A percentile compares a stretch with the other conserved stretches of the same genome.
These are phyloP conservation scores for Dendroctonus valens DNA, from an alignment of 1,140 invertebrate species.

Conservation along the genomic window DNA sequence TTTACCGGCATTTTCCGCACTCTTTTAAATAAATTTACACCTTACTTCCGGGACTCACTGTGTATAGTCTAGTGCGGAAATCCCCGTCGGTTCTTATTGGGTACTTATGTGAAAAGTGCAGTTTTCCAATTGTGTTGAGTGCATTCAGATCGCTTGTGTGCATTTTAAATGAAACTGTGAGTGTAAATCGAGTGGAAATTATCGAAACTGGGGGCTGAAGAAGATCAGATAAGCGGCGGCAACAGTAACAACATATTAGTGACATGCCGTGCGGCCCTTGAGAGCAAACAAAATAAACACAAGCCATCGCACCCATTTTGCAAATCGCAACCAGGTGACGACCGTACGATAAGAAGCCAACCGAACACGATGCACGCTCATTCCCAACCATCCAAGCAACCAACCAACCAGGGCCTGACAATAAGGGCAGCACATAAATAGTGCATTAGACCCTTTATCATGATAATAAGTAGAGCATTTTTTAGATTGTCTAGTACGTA, in stretches of 20 bases:
- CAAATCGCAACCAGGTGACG: conserved; percentile 25
- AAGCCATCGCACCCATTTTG: conserved; percentile 26
- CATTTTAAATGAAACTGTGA: too few species aligned
- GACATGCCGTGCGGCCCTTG: conserved; percentile 12
- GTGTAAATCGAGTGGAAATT: not conserved
- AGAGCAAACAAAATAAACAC: conserved; percentile 25
- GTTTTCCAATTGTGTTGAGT: too few species aligned
- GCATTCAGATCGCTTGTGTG: too few species aligned
- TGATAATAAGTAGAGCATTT: conserved; percentile 36
- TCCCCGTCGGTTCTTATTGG: too few species aligned
- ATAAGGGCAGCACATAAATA: conserved; percentile 32
- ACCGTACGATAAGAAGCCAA: conserved; percentile 22
- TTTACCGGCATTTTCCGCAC: too few species aligned
- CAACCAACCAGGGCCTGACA: conserved; percentile 15
- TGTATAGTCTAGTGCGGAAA: too few species aligned
- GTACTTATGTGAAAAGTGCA: too few species aligned
- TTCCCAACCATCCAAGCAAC: conserved; percentile 17
- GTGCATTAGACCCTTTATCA: conserved; percentile 38
- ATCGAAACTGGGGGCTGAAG: not conserved
- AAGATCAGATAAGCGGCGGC: conserved; percentile 1
- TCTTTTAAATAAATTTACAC: too few species aligned
- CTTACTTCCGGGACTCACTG: too few species aligned
- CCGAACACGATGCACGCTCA: conserved; percentile 6
- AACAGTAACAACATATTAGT: conserved; percentile 27
- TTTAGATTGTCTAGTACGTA: conserved; percentile 25